Base-by-base conservation (phyloP, 2,888 invertebrate species). In the Ochropleura leucogaster region DNA sequence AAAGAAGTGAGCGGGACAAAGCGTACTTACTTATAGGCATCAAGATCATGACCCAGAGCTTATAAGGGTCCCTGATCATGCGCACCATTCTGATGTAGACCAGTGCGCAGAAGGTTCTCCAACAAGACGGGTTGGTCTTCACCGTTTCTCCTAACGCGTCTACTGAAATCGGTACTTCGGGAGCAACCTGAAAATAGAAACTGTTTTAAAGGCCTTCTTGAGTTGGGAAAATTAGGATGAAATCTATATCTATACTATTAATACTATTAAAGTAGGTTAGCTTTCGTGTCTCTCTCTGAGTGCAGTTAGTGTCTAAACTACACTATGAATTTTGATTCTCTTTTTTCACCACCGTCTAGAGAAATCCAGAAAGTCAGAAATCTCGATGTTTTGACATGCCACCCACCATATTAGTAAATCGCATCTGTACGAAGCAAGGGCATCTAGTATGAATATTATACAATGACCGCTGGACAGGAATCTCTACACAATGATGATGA, bases 31-130 rank as follows among this genome's bases (percentile, higher is more conserved):
- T 97, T 6, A 98, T 96, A 0, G 98, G 98, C 90, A 98, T 96
- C 68, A 98, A 95, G 80, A 98, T 97, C 96, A 98, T 97, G 86
- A 98, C 97, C 87, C 98, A 98, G 2, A 98, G 94, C 89, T 98
- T 97, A 92, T 98, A 98, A 0, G 97, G 97, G 88, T 97, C 98
- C 47, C 98, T 95, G 80, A 98, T 96, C 94, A 98, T 97, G 76
- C 98, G 94, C 62, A 98, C 94, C 0, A 97, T 95, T 73, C 98
- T 94, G 82, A 98, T 94, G 90, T 97, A 97, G 65, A 98, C 95
- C 86, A 98, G 96, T 0, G 98, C 98, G 74, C 97, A 97, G 77
- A 98, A 96, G 0, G 97, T 98, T 89, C 98, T 97, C 92, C 97
- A 96, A 80, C 96, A 96, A 49, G 97, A 97, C 3, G 97, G 97